These are phyloP conservation scores for Falco biarmicus DNA, from an alignment of 2,797 vertebrate species.

Conservation along the genomic window DNA sequence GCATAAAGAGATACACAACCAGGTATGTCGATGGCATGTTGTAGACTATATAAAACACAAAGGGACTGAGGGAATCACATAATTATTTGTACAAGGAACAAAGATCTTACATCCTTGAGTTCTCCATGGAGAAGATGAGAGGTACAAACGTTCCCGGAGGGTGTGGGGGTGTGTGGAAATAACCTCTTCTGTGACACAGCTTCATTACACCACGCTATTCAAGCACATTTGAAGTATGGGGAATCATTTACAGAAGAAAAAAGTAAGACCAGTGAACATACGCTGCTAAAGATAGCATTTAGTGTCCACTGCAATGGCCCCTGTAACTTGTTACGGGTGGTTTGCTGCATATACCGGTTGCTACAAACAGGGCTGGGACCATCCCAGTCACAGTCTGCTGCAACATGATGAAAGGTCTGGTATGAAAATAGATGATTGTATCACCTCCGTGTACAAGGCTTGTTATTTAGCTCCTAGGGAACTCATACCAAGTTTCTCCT, in stretches of 20 bases:
- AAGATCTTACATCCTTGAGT: not conserved
- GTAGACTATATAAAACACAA: not conserved
- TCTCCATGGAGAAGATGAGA: not conserved
- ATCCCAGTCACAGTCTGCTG: not conserved
- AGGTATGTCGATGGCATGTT: not conserved
- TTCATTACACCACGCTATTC: not conserved
- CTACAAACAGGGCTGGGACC: not conserved
- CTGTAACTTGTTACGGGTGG: not conserved
- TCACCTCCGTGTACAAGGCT: not conserved
- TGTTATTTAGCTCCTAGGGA: not conserved
- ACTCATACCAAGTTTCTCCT: not conserved
- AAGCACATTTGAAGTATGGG: not conserved
- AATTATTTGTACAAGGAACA: not conserved
- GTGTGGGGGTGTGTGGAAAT: rapidly evolving
- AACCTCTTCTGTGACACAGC: not conserved
- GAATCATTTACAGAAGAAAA: not conserved
- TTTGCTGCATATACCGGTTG: not conserved
- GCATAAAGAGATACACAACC: not conserved
- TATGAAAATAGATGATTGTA: not conserved
- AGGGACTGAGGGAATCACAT: not conserved
- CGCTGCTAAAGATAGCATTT: not conserved
- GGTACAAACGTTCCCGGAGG: not conserved
- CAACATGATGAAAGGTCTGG: not conserved
- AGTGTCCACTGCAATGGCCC: not conserved
- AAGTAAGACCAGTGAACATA: not conserved